These are phyloP conservation scores for Halcyon badia DNA, from an alignment of 2,797 vertebrate genomes.

Conservation along the genomic window DNA sequence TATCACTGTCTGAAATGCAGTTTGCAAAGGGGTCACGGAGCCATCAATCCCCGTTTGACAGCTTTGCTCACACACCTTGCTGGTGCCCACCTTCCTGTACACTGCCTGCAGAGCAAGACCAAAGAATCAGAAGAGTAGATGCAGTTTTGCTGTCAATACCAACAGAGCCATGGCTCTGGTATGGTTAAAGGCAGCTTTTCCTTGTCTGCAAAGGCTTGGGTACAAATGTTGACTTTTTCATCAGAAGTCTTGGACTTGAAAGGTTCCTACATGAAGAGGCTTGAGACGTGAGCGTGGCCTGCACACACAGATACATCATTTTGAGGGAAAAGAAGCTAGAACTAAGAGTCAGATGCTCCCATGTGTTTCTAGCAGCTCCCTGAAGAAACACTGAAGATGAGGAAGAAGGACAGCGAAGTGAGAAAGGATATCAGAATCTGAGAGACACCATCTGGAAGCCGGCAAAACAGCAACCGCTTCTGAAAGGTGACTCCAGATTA, in stretches of 20 bases:
- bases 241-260: background rate
- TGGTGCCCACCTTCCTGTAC: fast-evolving
- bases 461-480: background rate
- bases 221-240: background rate
- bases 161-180: fast-evolving
- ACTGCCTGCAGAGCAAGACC: background rate
- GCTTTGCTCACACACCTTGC: background rate
- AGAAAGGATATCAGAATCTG: background rate
- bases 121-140: background rate
- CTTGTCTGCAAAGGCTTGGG: background rate
- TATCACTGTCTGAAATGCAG: background rate
- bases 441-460: background rate
- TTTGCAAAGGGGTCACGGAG: background rate
- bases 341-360: background rate
- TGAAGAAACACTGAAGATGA: background rate
- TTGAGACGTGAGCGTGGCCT: background rate
- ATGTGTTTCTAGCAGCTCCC: background rate
- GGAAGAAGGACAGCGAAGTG: background rate
- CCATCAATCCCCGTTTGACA: background rate
- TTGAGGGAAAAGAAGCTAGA: background rate
- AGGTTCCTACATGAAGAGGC: background rate
- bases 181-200: background rate
- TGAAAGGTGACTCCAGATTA: background rate
- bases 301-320: fast-evolving
- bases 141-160: background rate